Base-by-base conservation (phyloP, 1,140 invertebrate genomes). In the Zaprionus camerounensis region DNA sequence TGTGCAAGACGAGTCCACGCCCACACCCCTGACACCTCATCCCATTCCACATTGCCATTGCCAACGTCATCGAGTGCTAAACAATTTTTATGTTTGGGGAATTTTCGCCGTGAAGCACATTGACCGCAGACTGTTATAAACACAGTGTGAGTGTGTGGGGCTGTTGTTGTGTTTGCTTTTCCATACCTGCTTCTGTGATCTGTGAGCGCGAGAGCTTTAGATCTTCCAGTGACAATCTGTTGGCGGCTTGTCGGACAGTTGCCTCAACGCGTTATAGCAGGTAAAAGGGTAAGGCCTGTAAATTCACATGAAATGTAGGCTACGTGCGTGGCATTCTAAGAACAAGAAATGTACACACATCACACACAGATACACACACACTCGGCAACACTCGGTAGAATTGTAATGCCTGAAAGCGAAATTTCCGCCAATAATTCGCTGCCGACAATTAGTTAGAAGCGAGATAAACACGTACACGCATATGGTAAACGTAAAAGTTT, bases 311-410 rank as follows among this genome's bases (percentile, higher is more conserved):
- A 87, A 87, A 81, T 71, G 78, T 71, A 57, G 28, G 63, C 38
- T 87, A 87, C 84, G 84, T 87, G 84, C 67, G 78, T 84, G 68
- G 84, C 71, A 87, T 87, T 84, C 63, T 7, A 77, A 87, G 62
- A 80, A 66, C 22, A 20, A 24, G 34, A 51, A 77, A 82, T 73
- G 55, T 61, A 82, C 68, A 53, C 66, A 57, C 7, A 15, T 17
- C 36, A 51, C 24, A 36, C 28, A 36, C 22, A 6, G 6, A 26
- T 12, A 62, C 13, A 12, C 15, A 22, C 28, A 61, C 4, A 49
- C 2, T 1, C 9, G 20, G 13, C 11, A 6, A 20, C 20, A 24
- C 20, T 66, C 34, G 61, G 78, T 62, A 68, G 66, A 74, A 51
- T 51, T 87, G 80, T 82, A 83, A 80, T 66, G 63, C 59, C 64